Conservation (phyloP, 2,797 vertebrate genomes). For the Vespertilio murinus region DNA sequence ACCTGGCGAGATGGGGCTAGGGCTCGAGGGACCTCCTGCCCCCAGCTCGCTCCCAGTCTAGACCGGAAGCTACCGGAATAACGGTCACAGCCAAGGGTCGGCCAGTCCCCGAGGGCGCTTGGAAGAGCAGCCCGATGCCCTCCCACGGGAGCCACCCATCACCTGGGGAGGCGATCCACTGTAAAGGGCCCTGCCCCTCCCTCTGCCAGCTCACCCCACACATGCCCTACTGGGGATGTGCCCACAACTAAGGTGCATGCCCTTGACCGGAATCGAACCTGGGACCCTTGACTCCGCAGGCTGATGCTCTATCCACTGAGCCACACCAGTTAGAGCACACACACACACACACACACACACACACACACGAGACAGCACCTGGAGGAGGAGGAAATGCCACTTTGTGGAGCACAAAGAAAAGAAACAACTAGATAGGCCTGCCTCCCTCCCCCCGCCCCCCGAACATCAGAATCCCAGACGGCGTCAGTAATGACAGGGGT, state of each 20-base stretch:
- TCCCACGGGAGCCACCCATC: background rate
- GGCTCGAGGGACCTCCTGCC: background rate
- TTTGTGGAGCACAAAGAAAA: background rate
- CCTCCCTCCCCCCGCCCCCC: too few species aligned
- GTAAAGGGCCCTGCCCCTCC: background rate
- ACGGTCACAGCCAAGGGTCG: background rate
- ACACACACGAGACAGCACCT: background rate
- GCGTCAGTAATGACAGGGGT: constrained; percentile 58
- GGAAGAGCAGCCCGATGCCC: rapidly evolving
- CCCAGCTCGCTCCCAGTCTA: background rate
- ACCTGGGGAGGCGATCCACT: rapidly evolving
- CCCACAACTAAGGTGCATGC: too few species aligned
- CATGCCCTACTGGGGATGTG: too few species aligned
- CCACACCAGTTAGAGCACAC: too few species aligned
- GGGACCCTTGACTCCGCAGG: too few species aligned
- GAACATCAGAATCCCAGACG: constrained; percentile 62
- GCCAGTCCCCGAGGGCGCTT: rapidly evolving
- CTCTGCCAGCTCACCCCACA: too few species aligned
- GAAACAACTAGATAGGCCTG: background rate
- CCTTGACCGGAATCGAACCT: too few species aligned
- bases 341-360: too few species aligned
- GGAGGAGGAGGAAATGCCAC: background rate
- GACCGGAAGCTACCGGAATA: rapidly evolving
- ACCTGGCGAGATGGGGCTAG: rapidly evolving
- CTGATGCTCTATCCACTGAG: too few species aligned